These are phyloP conservation scores for Sitta europaea DNA, from an alignment of 2,113 vertebrate genomes.

Conservation along the genomic window DNA sequence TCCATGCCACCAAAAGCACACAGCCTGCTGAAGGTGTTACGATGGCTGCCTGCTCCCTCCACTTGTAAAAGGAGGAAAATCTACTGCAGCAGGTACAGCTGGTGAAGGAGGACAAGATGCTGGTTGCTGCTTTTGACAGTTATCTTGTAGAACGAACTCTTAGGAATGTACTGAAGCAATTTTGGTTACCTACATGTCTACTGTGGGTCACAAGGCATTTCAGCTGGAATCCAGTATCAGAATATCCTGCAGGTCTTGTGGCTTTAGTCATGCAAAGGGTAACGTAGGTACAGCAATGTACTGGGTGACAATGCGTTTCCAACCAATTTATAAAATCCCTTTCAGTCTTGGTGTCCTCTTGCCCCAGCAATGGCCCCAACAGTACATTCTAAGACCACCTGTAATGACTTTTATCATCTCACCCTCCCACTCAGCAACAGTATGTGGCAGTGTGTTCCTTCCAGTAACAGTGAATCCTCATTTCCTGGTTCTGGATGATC, in stretches of 20 bases:
- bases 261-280: background rate
- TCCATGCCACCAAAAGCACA: background rate
- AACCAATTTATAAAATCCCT: background rate
- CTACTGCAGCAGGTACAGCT: background rate
- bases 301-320: background rate
- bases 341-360: background rate
- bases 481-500: constrained; percentile 18
- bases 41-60: background rate
- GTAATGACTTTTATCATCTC: background rate
- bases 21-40: background rate
- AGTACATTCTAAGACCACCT: background rate
- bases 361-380: background rate
- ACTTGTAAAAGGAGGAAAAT: background rate
- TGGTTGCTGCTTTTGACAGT: background rate
- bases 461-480: constrained; percentile 6
- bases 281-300: background rate
- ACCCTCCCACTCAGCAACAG: background rate
- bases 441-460: background rate
- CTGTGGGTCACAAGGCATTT: background rate
- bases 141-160: background rate
- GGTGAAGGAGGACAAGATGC: background rate
- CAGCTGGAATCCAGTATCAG: background rate
- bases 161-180: background rate
- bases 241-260: background rate
- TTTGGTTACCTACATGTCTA: fast-evolving